Evolutionary conservation across 2,113 vertebrate species (phyloP).

Genomic region (Martes martes): DNA sequence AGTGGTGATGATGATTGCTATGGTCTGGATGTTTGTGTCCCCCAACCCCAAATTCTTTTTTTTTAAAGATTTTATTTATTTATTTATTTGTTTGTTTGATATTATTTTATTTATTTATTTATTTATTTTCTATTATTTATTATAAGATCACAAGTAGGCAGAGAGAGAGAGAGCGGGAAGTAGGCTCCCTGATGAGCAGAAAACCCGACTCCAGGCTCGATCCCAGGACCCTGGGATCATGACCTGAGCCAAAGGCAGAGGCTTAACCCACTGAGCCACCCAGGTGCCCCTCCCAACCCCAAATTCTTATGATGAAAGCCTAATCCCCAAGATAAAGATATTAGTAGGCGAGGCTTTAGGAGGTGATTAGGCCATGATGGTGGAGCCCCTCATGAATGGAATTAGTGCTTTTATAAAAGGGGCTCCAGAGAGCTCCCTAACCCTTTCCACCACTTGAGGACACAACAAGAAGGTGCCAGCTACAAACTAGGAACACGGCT

Average conservation of each 20-base stretch:
- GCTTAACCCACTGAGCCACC: too few relatives aligned
- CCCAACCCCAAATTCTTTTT: not conserved
- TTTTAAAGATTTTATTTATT: too few relatives aligned
- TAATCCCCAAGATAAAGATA: not conserved
- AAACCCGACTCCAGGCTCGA: too few relatives aligned
- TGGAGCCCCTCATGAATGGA: not conserved
- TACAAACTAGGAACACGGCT: not conserved
- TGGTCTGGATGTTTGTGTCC: not conserved
- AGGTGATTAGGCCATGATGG: not conserved
- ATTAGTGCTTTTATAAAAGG: not conserved
- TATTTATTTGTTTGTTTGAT: too few relatives aligned
- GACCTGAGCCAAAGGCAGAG: too few relatives aligned
- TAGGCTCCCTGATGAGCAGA: too few relatives aligned
- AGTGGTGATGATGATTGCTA: not conserved
- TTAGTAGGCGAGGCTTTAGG: not conserved
- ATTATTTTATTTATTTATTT: too few relatives aligned
- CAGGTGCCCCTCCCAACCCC: too few relatives aligned
- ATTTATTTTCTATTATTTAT: too few relatives aligned
- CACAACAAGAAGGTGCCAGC: not conserved
- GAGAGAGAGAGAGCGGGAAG: too few relatives aligned
- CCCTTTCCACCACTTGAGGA: not conserved
- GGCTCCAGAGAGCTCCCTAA: not conserved
- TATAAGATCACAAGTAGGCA: too few relatives aligned
- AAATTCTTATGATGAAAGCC: not conserved
- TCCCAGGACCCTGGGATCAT: too few relatives aligned